A percentile compares a stretch with the other conserved stretches of the same genome.
Conservation (phyloP, 2,113 vertebrate species). For the Eleginops maclovinus region DNA sequence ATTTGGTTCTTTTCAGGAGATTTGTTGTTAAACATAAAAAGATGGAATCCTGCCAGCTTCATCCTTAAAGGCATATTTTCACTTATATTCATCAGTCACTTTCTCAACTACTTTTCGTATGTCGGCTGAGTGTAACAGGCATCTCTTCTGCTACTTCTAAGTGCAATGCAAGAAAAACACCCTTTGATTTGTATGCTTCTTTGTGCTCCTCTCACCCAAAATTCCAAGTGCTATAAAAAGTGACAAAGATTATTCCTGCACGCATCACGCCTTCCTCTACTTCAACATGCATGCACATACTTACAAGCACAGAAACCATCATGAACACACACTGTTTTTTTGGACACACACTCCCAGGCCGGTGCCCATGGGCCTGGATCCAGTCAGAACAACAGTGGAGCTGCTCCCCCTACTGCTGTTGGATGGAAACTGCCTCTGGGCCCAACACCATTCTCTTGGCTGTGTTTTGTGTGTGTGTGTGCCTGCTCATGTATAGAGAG, state of each 20-base stretch:
- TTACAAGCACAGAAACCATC: slow-evolving; percentile 8
- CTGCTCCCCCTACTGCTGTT: slow-evolving; percentile 94
- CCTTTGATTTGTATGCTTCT: background rate
- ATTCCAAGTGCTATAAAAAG: background rate
- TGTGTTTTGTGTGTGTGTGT: slow-evolving; percentile 18
- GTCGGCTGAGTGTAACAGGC: slow-evolving; percentile 1
- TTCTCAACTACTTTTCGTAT: background rate
- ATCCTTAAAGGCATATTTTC: background rate
- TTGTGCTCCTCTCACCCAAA: background rate
- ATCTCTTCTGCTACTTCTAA: background rate
- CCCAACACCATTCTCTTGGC: slow-evolving; percentile 23
- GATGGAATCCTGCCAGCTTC: background rate
- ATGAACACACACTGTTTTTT: background rate
- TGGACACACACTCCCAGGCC: slow-evolving; percentile 19
- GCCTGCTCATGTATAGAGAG: background rate
- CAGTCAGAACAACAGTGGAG: slow-evolving; percentile 90
- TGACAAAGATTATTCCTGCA: slow-evolving; percentile 10
- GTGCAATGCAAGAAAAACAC: background rate
- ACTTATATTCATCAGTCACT: background rate
- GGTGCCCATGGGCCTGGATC: slow-evolving; percentile 61
- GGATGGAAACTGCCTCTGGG: slow-evolving; percentile 81
- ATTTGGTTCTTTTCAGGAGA: slow-evolving; percentile 8
- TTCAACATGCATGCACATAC: slow-evolving; percentile 22
- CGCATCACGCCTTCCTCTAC: background rate
- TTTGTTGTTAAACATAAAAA: slow-evolving; percentile 21